Base-by-base conservation (phyloP, 2,888 invertebrate species). In the Eucriotettix oculatus region DNA sequence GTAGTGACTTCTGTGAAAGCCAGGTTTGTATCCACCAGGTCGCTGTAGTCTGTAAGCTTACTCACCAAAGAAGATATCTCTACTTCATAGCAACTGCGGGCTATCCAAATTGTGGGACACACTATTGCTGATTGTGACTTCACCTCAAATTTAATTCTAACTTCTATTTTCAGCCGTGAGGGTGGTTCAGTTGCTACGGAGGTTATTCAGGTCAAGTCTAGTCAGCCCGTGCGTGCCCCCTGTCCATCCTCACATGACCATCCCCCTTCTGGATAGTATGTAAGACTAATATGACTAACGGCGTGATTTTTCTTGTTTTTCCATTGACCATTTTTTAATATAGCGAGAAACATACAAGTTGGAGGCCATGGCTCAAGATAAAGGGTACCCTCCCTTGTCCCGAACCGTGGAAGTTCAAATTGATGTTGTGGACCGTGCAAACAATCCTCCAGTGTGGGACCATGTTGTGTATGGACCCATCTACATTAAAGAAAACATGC, bases 331-430 rank as follows among this genome's bases (percentile, higher is more conserved):
- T 77, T 78, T 76, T 77, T 77, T 76, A 76, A 76, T 75, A 75
- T 84, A 93, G 93, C 90, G 93, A 82, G 94, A 93, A 83, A 90
- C 92, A 76, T 95, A 94, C 87, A 92, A 90, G 83, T 85, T 96
- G 85, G 91, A 91, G 83, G 95, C 96, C 78, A 92, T 90, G 84
- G 96, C 96, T 79, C 87, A 92, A 85, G 97, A 97, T 83, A 92
- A 91, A 83, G 96, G 96, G 76, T 88, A 84, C 78, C 92, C 92
- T 76, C 87, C 92, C 79, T 85, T 95, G 79, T 90, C 91, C 78
- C 86, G 94, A 80, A 89, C 90, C 76, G 96, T 95, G 80, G 93
- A 92, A 81, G 95, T 97, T 79, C 92, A 93, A 81, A 94, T 97
- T 80, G 93, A 93, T 82, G 94, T 96, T 80, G 95, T 95, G 81